Evolutionary conservation across 2,888 invertebrate species (phyloP), one percentile per base, ranked within the genome.

Genomic region (Andrena trimmerana): DNA sequence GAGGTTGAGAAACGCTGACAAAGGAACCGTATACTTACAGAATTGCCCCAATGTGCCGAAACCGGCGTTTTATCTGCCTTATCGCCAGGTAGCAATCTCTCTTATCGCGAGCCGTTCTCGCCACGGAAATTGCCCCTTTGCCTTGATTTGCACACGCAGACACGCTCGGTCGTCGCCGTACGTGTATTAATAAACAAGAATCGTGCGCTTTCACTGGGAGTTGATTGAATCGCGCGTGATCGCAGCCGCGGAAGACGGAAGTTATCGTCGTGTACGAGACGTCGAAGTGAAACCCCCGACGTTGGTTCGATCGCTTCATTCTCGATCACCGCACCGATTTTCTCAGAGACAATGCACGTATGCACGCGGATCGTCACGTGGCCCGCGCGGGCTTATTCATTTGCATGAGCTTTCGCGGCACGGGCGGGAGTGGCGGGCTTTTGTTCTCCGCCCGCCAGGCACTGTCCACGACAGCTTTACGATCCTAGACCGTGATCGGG

Each of bases 171-270:
- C 24, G 27, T 36, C 50, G 16, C 52, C 63, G 24, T 20, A 36
- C 16, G 72, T 65, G 60, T 54, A 78, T 85, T 80, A 84, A 85
- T 81, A 87, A 83, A 82, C 69, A 63, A 66, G 72, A 63, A 68
- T 83, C 83, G 75, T 72, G 76, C 83, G 83, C 84, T 86, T 84
- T 87, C 86, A 83, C 83, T 65, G 63, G 33, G 74, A 74, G 81
- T 83, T 83, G 83, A 88, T 83, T 76, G 81, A 80, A 80, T 82
- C 74, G 80, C 65, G 57, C 67, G 66, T 48, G 75, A 81, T 79
- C 75, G 20, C 42, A 81, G 62, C 29, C 54, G 36, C 29, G 36
- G 76, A 31, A 72, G 68, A 42, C 81, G 78, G 84, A 86, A 87
- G 82, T 86, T 87, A 84, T 84, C 85, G 81, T 62, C 76, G 74